phyloP scores from a whole-genome alignment of 2,888 invertebrate species.

The Hyposoter dolosus region DNA sequence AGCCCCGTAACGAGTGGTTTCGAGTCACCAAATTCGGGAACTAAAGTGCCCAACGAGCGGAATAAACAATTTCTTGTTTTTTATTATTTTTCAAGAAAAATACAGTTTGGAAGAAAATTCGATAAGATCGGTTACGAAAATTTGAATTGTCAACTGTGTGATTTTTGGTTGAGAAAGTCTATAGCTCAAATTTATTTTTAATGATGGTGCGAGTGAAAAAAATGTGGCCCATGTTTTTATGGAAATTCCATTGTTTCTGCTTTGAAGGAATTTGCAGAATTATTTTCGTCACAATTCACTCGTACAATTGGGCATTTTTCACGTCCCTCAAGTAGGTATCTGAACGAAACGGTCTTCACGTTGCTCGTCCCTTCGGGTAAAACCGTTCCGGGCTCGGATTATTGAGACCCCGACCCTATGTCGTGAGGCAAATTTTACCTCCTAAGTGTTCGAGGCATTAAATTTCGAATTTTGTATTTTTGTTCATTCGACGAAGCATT shows the following conservation, averaged over 20 bases:
- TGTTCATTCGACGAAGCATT: background rate
- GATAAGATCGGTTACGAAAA: background rate
- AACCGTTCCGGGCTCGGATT: constrained; percentile 8
- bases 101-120: background rate
- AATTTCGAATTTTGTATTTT: background rate
- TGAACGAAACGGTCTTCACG: background rate
- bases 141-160: background rate
- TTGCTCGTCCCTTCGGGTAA: background rate
- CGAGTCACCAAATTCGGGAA: constrained; percentile 85
- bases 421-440: background rate
- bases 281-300: background rate
- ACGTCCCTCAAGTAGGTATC: background rate
- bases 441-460: background rate
- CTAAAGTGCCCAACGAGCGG: constrained; percentile 76
- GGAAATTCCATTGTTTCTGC: background rate
- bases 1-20: constrained; percentile 86
- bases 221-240: background rate
- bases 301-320: background rate
- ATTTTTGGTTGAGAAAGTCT: background rate
- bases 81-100: background rate
- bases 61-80: background rate
- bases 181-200: background rate
- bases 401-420: too few species aligned
- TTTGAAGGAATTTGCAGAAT: background rate
- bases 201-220: background rate